Conservation (phyloP, 2,113 vertebrate species). For the Jacana jacana region DNA sequence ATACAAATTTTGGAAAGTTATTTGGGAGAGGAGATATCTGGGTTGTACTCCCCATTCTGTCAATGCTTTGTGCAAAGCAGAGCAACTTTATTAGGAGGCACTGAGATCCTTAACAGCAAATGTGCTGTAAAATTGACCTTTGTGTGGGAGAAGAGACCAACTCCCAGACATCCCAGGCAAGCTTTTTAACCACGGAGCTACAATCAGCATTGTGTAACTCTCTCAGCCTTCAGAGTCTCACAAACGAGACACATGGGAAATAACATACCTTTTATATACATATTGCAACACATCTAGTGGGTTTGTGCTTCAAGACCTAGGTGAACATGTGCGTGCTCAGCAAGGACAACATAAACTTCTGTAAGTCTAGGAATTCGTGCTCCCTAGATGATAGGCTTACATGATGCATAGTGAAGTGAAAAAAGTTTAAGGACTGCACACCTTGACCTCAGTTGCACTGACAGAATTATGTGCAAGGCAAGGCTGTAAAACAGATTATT, state of each 20-base stretch:
- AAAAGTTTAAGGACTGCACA: not conserved
- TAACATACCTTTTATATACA: not conserved
- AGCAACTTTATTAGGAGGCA: not conserved
- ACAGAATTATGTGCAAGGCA: not conserved
- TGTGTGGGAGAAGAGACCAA: not conserved
- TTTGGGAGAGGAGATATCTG: not conserved
- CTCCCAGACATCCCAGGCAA: not conserved
- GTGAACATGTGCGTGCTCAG: not conserved
- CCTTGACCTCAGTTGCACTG: not conserved
- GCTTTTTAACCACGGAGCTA: not conserved
- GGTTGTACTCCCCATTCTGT: not conserved
- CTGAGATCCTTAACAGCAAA: not conserved
- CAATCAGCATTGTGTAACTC: not conserved
- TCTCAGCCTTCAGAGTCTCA: not conserved
- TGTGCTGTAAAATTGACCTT: not conserved
- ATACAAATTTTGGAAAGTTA: not conserved
- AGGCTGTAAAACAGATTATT: not conserved
- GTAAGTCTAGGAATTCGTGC: not conserved
- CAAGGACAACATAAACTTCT: not conserved
- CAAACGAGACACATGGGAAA: not conserved
- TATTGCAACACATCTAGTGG: not conserved
- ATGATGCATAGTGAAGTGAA: accelerated
- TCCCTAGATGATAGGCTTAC: not conserved
- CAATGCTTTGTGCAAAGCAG: not conserved
- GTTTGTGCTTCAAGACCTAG: not conserved